A percentile compares a stretch with the other conserved stretches of the same genome.
These are phyloP conservation scores for Protula sp. DNA, from an alignment of 2,888 invertebrate genomes.

Conservation along the genomic window DNA sequence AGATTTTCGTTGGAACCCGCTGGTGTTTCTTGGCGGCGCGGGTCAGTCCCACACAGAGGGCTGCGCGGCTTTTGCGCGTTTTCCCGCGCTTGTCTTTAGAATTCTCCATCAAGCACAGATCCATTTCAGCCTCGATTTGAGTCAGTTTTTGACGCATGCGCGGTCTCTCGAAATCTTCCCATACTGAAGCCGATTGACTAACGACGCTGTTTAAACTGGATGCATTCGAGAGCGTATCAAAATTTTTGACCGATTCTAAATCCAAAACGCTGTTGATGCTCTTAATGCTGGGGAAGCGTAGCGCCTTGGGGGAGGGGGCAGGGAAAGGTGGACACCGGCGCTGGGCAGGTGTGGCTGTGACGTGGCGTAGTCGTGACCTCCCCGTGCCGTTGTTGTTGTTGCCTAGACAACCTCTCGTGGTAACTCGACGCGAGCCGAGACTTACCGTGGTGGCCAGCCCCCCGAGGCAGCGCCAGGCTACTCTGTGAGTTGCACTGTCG, in stretches of 20 bases:
- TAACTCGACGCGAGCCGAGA: too few relatives aligned
- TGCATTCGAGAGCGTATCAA: conserved; percentile 3
- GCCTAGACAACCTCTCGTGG: too few relatives aligned
- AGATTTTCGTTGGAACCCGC: too few relatives aligned
- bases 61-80: too few relatives aligned
- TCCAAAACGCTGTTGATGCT: conserved; percentile 3
- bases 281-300: neutral
- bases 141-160: conserved; percentile 11
- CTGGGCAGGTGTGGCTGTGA: conserved; percentile 13
- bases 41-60: too few relatives aligned
- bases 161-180: conserved; percentile 11
- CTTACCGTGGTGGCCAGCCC: too few relatives aligned
- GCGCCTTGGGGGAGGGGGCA: neutral
- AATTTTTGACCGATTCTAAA: conserved; percentile 14
- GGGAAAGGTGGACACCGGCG: neutral
- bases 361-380: neutral
- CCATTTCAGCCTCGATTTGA: conserved; percentile 16
- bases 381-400: too few relatives aligned
- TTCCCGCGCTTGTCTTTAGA: too few relatives aligned
- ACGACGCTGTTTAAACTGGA: conserved; percentile 7
- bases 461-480: too few relatives aligned
- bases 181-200: conserved; percentile 4
- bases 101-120: conserved; percentile 9
- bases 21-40: too few relatives aligned
- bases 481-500: too few relatives aligned